Percentiles rank a stretch among this genome's conserved stretches.
These are phyloP conservation scores for Polymixis flavicincta DNA, from an alignment of 2,888 invertebrate genomes.

Conservation along the genomic window DNA sequence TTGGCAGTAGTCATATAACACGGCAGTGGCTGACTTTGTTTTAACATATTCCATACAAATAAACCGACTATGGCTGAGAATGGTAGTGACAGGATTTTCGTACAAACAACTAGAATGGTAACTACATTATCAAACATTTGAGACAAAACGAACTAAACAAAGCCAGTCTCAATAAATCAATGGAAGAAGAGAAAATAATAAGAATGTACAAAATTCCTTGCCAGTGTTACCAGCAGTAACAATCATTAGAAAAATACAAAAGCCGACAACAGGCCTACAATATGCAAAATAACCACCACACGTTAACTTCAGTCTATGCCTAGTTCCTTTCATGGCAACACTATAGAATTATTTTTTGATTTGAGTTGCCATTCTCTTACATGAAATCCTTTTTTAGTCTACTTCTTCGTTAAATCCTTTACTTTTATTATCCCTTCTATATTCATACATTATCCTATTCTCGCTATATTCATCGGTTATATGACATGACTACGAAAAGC, in stretches of 20 bases:
- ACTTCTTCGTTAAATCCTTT: background rate
- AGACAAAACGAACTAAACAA: slow-evolving; percentile 50
- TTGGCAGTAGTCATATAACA: background rate
- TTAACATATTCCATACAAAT: background rate
- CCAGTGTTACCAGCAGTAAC: slow-evolving; percentile 45
- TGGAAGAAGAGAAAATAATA: slow-evolving; percentile 43
- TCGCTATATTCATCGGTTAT: background rate
- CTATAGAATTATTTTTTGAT: slow-evolving; percentile 52
- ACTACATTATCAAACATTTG: slow-evolving; percentile 44
- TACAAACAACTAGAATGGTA: slow-evolving; percentile 36
- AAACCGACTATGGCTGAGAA: background rate
- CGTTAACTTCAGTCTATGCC: slow-evolving; percentile 65
- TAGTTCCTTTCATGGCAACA: slow-evolving; percentile 44
- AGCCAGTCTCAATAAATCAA: slow-evolving; percentile 40
- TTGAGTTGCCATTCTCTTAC: background rate
- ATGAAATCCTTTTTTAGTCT: background rate
- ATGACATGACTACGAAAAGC: background rate
- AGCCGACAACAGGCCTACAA: slow-evolving; percentile 67
- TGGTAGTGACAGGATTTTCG: slow-evolving; percentile 24
- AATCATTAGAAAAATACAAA: slow-evolving; percentile 68
- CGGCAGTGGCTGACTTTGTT: background rate
- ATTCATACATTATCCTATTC: background rate
- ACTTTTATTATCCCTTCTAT: background rate
- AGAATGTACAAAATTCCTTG: slow-evolving; percentile 52
- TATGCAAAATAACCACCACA: slow-evolving; percentile 60